Evolutionary conservation across 1,140 invertebrate genomes (phyloP).

Genomic region (Euura saliciscinereae): DNA sequence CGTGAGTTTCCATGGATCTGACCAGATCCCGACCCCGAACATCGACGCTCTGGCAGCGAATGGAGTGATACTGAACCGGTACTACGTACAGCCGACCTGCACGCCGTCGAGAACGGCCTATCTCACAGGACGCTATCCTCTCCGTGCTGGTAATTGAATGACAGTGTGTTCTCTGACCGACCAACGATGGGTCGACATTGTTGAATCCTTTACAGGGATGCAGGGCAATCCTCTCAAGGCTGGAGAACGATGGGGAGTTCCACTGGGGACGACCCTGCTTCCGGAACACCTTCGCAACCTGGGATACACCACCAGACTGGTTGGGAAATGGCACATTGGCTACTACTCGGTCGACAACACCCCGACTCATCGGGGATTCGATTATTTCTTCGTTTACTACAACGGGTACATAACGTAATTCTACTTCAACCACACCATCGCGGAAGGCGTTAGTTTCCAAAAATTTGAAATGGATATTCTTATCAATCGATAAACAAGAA

Average conservation of each 20-base stretch:
- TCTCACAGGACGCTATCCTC: too few species aligned
- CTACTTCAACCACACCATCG: conserved; percentile 61
- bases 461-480: too few species aligned
- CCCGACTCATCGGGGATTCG: conserved; percentile 67
- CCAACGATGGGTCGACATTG: too few species aligned
- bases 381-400: conserved; percentile 71
- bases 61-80: conserved; percentile 64
- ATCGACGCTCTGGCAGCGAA: too few species aligned
- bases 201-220: conserved; percentile 65
- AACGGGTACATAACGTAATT: conserved; percentile 64
- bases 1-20: conserved; percentile 73
- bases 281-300: conserved; percentile 60
- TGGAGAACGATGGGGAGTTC: conserved; percentile 63
- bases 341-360: conserved; percentile 55
- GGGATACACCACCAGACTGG: conserved; percentile 45
- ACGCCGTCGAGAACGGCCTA: too few species aligned
- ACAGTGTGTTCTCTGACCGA: too few species aligned
- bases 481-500: too few species aligned
- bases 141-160: too few species aligned
- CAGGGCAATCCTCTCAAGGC: conserved; percentile 66
- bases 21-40: conserved; percentile 72
- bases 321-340: conserved; percentile 60
- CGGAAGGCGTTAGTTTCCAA: too few species aligned
- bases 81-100: too few species aligned
- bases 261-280: conserved; percentile 62